Evolutionary conservation across 1,140 invertebrate genomes (phyloP), one percentile per base, ranked within the genome.

Genomic region (Pemphigus obesinymphae): DNA sequence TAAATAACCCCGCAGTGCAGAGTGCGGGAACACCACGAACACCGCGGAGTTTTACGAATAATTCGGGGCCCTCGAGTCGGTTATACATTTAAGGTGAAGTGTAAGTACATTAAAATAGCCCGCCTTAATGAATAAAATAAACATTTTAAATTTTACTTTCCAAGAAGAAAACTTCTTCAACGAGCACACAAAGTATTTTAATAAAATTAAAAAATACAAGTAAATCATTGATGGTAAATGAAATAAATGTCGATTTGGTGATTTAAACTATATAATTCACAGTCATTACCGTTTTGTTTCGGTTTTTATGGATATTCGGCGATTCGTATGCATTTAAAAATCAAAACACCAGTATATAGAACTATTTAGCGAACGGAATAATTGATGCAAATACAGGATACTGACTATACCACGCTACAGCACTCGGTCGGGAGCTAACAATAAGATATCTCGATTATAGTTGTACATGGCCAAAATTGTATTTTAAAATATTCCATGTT

Each of bases 401-500:
- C n/a, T n/a, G n/a, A n/a, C n/a, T n/a, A n/a, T n/a, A n/a, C n/a
- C n/a, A n/a, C n/a, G n/a, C n/a, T 40, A 40, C n/a, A 40, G n/a
- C 23, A 70, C 11, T 70, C 68, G 29, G 13, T 2, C 15, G 68
- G n/a, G 68, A 70, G 23, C 23, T 4, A 45, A 45, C 68, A 17
- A 45, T 29, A 70, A 70, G 34, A 43, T 70, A 45, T 70, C 40
- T 23, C 66, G 45, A 15, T 48, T 40, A 11, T 45, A 68, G 34
- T 43, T 43, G 34, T 68, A 70, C 68, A 23, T 45, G 40, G 68
- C 40, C 34, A 26, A 70, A 55, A 70, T 70, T 70, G 26, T 70
- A 70, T 70, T 45, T 43, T 37, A 70, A 70, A 70, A 45, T 29
- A 70, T 20, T 70, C 66, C 37, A 70, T 43, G 34, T 43, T 70